phyloP scores from a whole-genome alignment of 2,797 vertebrate species.

The Acanthurus tractus region DNA sequence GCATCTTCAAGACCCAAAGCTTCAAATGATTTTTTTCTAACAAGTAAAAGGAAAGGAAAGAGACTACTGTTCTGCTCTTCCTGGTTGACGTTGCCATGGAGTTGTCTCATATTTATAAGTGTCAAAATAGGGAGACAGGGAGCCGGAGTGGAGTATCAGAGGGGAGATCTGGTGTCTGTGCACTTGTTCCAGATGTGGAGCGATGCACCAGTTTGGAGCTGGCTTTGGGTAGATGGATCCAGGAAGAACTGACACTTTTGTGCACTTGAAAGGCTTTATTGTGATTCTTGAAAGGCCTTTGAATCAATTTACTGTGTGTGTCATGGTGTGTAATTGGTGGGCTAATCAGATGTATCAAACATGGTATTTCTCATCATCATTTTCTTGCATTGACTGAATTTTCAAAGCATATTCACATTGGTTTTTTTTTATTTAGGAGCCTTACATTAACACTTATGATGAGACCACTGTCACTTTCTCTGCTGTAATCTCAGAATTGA shows the following conservation, averaged over 20 bases:
- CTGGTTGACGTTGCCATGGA: constrained; percentile 53
- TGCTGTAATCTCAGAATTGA: too few species aligned
- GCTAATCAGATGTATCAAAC: too few species aligned
- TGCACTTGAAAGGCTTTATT: not conserved
- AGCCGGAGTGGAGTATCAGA: constrained; percentile 41
- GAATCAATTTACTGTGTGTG: not conserved
- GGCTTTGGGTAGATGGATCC: constrained; percentile 22
- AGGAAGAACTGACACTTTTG: not conserved
- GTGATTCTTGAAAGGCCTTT: not conserved
- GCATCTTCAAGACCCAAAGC: constrained; percentile 78
- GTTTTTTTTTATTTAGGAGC: too few species aligned
- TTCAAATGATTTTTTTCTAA: constrained; percentile 76
- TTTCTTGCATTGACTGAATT: too few species aligned
- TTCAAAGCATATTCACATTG: too few species aligned
- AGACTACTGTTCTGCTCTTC: constrained; percentile 63
- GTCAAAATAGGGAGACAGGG: constrained; percentile 22
- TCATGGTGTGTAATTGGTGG: too few species aligned
- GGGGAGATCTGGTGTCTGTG: constrained; percentile 24
- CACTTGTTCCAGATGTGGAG: constrained; percentile 28
- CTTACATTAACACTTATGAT: too few species aligned
- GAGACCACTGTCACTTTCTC: too few species aligned
- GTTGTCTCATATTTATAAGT: constrained; percentile 61
- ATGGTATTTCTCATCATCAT: too few species aligned
- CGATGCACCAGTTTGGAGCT: constrained; percentile 11
- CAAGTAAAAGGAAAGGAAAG: constrained; percentile 52